Conservation (phyloP, 92 coral and sea anemone genomes). For the Bergia puertoricense region DNA sequence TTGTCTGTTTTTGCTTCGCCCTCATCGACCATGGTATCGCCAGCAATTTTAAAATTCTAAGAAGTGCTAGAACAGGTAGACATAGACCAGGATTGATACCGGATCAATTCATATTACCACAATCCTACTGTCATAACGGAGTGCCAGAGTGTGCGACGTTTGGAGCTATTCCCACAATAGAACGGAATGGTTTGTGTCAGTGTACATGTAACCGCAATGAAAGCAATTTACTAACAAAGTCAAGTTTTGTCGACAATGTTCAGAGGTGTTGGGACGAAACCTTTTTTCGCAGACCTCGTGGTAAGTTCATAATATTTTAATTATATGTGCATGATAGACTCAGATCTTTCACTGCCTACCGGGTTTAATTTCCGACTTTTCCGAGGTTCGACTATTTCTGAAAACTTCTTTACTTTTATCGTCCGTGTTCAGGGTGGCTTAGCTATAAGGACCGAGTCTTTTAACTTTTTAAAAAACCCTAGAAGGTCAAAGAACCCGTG, state of each 20-base stretch:
- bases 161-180: not conserved
- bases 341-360: no score
- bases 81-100: not conserved
- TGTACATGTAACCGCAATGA: not conserved
- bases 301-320: not conserved
- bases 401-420: no score
- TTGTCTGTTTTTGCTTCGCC: not conserved
- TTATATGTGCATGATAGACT: no score
- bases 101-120: not conserved
- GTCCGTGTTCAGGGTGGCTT: no score
- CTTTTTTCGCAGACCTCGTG: not conserved
- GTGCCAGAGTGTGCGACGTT: not conserved
- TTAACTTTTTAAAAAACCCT: no score
- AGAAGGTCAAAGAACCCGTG: no score
- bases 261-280: not conserved
- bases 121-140: slow-evolving; percentile 9
- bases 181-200: not conserved
- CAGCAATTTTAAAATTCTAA: not conserved
- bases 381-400: no score
- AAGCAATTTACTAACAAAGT: not conserved
- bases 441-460: no score
- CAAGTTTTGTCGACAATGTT: not conserved
- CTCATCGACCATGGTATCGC: not conserved
- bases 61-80: not conserved
- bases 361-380: no score